Base-by-base conservation (phyloP, 2,888 invertebrate genomes). In the Drosophila macrothrix region DNA sequence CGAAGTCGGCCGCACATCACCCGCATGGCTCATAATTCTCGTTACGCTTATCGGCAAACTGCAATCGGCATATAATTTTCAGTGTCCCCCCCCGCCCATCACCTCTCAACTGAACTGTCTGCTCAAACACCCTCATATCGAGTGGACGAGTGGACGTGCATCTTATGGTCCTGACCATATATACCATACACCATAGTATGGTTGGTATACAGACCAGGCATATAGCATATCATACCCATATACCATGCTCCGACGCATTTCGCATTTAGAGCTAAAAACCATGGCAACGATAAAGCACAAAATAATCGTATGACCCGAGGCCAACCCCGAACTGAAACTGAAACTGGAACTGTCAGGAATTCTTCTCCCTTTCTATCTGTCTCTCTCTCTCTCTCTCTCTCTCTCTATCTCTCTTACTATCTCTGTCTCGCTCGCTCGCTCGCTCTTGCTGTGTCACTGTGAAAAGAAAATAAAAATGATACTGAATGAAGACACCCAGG, bases 61-160 rank as follows among this genome's bases (percentile, higher is more conserved):
- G 83, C 90, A 86, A 86, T 86, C 85, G 84, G 83, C 90, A 82
- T 84, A 85, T 82, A 89, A 89, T 89, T 85, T 86, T 75, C 84
- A 78, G 63, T 43, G 9, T 19, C n/a, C 14, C 6, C 43, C 16
- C 19, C 46, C 10, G 12, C 9, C 0, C 54, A 50, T 0, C 3
- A 0, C 2, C 4, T 0, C 4, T 35, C 1, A 14, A 2, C 41
- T 50, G 19, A 12, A n/a, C n/a, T 52, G 52, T 12, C 29, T 67
- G 82, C 66, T 59, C 31, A 25, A 35, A 55, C 81, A 83, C 78
- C 81, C 83, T 74, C 74, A 67, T 83, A 39, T 33, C 50, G 54
- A 35, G n/a, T n/a, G n/a, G 29, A 29, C 12, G 31, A n/a, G 61
- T 52, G 61, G 37, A 25, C 71, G 59, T 74, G 62, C 61, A 65